Percentiles rank a stretch among this genome's conserved stretches.
Conservation (phyloP, 2,888 invertebrate species). For the Phragmatobia fuliginosa region DNA sequence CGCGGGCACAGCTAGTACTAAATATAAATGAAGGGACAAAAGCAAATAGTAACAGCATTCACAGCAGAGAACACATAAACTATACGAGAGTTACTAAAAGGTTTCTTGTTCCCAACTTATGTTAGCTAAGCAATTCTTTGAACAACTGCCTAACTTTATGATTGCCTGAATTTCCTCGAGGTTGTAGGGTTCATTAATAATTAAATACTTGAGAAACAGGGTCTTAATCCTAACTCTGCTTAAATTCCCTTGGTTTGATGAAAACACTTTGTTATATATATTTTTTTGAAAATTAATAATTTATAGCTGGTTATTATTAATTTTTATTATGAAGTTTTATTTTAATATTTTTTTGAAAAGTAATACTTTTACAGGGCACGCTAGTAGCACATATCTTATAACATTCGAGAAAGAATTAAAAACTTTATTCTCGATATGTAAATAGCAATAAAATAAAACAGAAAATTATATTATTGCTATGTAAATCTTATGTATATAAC, state of each 20-base stretch:
- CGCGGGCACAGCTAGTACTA: too few species aligned
- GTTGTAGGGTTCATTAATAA: constrained; percentile 19
- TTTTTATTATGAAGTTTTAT: neutral
- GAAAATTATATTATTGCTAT: too few species aligned
- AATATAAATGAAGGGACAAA: neutral
- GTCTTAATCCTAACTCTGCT: constrained; percentile 8
- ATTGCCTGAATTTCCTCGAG: constrained; percentile 21
- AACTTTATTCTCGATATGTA: too few species aligned
- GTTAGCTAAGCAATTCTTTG: constrained; percentile 7
- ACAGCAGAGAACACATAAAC: constrained; percentile 7
- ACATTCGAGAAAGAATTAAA: too few species aligned
- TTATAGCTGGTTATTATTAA: neutral
- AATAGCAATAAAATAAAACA: too few species aligned
- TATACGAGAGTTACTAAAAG: neutral
- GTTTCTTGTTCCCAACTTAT: constrained; percentile 4
- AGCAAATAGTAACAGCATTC: neutral
- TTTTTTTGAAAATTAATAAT: neutral
- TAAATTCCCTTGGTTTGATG: constrained; percentile 11
- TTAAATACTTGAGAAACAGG: constrained; percentile 19
- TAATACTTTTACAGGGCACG: too few species aligned
- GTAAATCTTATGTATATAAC: too few species aligned
- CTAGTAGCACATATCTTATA: too few species aligned
- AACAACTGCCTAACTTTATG: constrained; percentile 20
- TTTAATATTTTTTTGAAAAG: too few species aligned
- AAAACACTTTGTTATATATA: constrained; percentile 4